phyloP scores from a whole-genome alignment of 2,797 vertebrate species.

The Lycodopsis pacificus region DNA sequence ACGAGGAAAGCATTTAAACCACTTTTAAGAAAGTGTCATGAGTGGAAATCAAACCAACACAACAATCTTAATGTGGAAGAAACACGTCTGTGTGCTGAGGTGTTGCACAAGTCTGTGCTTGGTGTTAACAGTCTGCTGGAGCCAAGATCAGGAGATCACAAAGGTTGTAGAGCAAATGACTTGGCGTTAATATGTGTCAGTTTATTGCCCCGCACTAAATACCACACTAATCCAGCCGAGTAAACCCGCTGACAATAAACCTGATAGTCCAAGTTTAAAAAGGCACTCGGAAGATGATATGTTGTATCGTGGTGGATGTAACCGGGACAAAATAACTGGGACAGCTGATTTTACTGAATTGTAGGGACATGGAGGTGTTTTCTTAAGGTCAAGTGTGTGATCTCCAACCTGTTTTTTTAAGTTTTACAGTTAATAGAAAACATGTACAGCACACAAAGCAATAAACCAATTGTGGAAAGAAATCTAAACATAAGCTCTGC shows the following conservation, averaged over 20 bases:
- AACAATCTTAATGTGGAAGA: not conserved
- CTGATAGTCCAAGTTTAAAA: slow-evolving; percentile 19
- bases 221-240: slow-evolving; percentile 36
- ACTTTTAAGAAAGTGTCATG: not conserved
- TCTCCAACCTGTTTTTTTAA: not conserved
- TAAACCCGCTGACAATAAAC: slow-evolving; percentile 39
- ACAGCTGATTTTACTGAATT: not conserved
- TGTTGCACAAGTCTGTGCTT: slow-evolving; percentile 34
- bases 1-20: slow-evolving; percentile 1
- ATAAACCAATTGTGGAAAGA: not conserved
- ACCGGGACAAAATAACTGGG: not conserved
- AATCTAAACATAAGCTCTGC: too few relatives aligned
- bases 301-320: not conserved
- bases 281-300: slow-evolving; percentile 8
- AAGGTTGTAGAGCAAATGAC: slow-evolving; percentile 28
- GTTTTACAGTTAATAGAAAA: not conserved
- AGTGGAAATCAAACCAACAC: not conserved
- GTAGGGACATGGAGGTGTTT: not conserved
- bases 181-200: slow-evolving; percentile 63
- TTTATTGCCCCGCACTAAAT: slow-evolving; percentile 67
- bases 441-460: not conserved
- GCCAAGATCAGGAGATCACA: slow-evolving; percentile 7
- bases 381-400: not conserved
- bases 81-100: fast-evolving
- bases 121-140: slow-evolving; percentile 9